Evolutionary conservation across 30 jellyfish, hydroid and myxozoan species (phyloP).

Genomic region (Aurelia coerulea): DNA sequence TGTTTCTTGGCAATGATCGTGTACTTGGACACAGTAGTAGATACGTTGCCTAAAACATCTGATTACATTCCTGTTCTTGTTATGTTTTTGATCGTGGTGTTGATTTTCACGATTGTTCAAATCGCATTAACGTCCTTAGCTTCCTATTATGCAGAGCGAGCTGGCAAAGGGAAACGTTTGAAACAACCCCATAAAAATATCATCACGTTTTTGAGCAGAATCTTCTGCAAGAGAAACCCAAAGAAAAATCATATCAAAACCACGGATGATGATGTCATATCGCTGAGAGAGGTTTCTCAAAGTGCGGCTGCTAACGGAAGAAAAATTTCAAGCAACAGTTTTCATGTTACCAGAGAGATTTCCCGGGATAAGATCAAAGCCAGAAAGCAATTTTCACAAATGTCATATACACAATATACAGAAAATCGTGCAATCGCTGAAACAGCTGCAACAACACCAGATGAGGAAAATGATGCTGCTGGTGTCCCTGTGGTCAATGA

Average conservation of each 20-base stretch:
- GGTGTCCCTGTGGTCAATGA: neutral
- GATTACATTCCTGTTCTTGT: constrained; percentile 52
- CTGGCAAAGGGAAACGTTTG: constrained; percentile 31
- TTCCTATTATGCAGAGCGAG: constrained; percentile 57
- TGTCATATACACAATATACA: too few species aligned
- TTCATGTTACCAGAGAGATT: neutral
- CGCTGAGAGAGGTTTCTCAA: too few species aligned
- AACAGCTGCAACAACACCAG: neutral
- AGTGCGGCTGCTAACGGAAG: neutral
- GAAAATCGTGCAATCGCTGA: too few species aligned
- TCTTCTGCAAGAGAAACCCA: constrained; percentile 15
- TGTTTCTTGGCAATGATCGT: constrained; percentile 54
- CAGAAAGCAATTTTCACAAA: too few species aligned
- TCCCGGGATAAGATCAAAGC: too few species aligned
- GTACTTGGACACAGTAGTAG: constrained; percentile 48
- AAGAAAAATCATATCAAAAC: neutral
- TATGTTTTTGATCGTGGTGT: constrained; percentile 42
- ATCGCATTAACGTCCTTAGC: constrained; percentile 40
- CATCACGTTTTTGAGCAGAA: neutral
- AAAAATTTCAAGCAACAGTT: neutral
- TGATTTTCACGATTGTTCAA: constrained; percentile 52
- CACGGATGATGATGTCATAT: too few species aligned
- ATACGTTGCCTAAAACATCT: constrained; percentile 48
- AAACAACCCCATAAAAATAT: constrained; percentile 1
- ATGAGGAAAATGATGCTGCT: neutral